phyloP scores from a whole-genome alignment of 2,888 invertebrate species.

The Slavum lentiscoides region DNA sequence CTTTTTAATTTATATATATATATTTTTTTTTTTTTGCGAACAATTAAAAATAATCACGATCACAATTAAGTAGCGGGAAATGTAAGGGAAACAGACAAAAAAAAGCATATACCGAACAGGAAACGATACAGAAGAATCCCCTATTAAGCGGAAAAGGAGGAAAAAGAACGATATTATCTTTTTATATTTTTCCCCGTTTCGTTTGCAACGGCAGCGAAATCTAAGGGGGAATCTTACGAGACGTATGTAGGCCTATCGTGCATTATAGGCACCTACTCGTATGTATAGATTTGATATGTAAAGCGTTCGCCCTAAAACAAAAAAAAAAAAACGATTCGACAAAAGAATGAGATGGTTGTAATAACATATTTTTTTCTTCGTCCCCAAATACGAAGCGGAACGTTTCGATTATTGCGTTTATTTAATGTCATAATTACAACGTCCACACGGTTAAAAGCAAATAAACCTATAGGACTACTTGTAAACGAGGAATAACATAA shows the following conservation, averaged over 20 bases:
- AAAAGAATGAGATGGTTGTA: too few species aligned
- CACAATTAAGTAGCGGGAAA: neutral
- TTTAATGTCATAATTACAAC: too few species aligned
- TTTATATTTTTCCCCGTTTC: slow-evolving; percentile 15
- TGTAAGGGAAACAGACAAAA: neutral
- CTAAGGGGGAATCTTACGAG: slow-evolving; percentile 2
- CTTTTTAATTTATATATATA: neutral
- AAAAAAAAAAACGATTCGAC: too few species aligned
- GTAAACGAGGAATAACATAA: too few species aligned
- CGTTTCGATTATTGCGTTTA: too few species aligned
- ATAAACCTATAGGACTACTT: too few species aligned
- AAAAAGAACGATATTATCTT: neutral
- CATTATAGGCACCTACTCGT: neutral
- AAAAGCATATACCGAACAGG: neutral
- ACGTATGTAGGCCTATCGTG: neutral
- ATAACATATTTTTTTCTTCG: too few species aligned
- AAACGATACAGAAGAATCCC: slow-evolving; percentile 12
- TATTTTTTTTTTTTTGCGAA: slow-evolving; percentile 3
- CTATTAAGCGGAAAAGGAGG: neutral
- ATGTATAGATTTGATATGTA: neutral
- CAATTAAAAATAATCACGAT: slow-evolving; percentile 28
- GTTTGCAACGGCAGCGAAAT: neutral
- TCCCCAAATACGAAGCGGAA: too few species aligned
- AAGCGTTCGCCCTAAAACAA: too few species aligned
- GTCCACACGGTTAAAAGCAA: too few species aligned